Base-by-base conservation (phyloP, 2,888 invertebrate genomes). In the Epiblema foenella region DNA sequence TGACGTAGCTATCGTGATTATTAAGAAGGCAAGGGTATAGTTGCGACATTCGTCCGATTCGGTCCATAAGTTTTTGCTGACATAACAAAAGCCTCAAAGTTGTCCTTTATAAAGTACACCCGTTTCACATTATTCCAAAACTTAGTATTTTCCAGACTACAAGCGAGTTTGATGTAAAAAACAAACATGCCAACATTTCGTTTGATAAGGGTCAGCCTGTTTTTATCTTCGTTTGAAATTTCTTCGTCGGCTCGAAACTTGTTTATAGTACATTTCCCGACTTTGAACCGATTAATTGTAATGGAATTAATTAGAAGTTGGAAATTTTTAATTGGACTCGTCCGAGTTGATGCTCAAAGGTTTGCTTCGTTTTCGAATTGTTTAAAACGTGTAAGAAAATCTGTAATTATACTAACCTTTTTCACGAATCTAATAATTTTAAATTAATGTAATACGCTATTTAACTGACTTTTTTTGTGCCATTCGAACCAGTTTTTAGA, bases 171-270 rank as follows among this genome's bases (percentile, higher is more conserved):
- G 29, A 20, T 37, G 46, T 56, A 57, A 76, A 78, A 80, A 78
- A 82, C 81, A 77, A 78, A 79, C 77, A 78, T 79, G 77, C 74
- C 77, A 74, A 75, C 76, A 68, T 70, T 66, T 63, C 75, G 78
- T 79, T 76, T 82, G 84, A 83, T 79, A 83, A 85, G 84, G 87
- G 85, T 87, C 85, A 83, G 73, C 76, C 79, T 75, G 79, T 81
- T 79, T 83, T 80, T 79, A 78, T 83, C 79, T 81, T 80, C 81
- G 70, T 79, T 79, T 74, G 69, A 72, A 20, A 72, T 70, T 74
- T 75, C 69, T 71, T 66, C 66, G 69, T 51, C 72, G 64, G 60
- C 68, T 71, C 72, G 75, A 74, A 74, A 78, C 73, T 75, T 75
- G 58, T 69, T 59, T 67, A 71, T 57, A 72, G 72, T 51, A 67